These are phyloP conservation scores for Gibbula magus DNA, from an alignment of 2,888 invertebrate genomes.

Conservation along the genomic window DNA sequence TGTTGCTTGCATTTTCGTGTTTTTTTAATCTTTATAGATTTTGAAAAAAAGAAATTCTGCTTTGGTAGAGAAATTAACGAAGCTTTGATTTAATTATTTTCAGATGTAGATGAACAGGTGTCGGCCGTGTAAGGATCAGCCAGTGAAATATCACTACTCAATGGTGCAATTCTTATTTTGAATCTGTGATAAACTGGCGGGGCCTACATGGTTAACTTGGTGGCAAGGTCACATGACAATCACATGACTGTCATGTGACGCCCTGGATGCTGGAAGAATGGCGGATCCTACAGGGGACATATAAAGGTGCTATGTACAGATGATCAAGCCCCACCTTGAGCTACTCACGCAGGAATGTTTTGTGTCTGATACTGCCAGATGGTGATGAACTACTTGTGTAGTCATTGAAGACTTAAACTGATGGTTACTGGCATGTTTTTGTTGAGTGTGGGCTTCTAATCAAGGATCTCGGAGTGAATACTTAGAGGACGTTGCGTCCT, in stretches of 20 bases:
- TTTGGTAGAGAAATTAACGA: no score
- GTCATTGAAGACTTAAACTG: background rate
- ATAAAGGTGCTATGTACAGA: constrained; percentile 7
- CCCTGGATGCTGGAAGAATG: background rate
- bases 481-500: background rate
- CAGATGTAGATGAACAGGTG: constrained; percentile 61
- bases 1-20: no score
- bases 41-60: no score
- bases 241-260: background rate
- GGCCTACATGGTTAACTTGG: background rate
- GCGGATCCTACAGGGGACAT: constrained; percentile 1
- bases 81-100: constrained; percentile 16
- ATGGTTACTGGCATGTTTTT: constrained; percentile 9
- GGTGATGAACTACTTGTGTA: background rate
- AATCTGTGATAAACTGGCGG: constrained; percentile 13
- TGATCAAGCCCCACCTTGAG: background rate
- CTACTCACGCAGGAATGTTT: constrained; percentile 9
- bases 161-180: constrained; percentile 7
- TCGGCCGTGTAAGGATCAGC: constrained; percentile 59
- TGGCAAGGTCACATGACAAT: background rate
- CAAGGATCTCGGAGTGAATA: constrained; percentile 10
- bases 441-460: background rate
- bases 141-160: constrained; percentile 28
- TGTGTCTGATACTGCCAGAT: background rate
- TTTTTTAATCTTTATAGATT: no score